Conservation (phyloP, 2,113 vertebrate genomes). For the Empidonax traillii region DNA sequence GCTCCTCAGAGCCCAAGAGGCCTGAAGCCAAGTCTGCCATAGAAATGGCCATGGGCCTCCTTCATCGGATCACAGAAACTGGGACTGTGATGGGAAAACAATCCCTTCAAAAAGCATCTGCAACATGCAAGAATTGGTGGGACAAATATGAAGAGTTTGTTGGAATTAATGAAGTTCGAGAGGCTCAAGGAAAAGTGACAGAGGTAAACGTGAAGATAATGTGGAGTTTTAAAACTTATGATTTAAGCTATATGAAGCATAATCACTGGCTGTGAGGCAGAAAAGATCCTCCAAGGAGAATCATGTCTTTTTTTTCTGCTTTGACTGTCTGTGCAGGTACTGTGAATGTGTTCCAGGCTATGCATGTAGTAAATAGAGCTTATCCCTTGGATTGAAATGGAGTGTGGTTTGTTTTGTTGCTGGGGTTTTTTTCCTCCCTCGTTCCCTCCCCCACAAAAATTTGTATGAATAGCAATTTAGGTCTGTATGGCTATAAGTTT, state of each 20-base stretch:
- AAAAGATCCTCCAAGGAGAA: neutral
- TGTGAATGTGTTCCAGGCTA: neutral
- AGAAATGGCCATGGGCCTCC: slow-evolving; percentile 55
- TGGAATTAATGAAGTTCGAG: slow-evolving; percentile 88
- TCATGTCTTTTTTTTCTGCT: neutral
- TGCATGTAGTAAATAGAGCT: neutral
- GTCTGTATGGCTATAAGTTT: neutral
- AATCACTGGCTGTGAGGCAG: neutral
- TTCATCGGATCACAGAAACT: slow-evolving; percentile 70
- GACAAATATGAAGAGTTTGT: slow-evolving; percentile 93
- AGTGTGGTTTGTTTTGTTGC: neutral
- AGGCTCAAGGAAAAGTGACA: slow-evolving; percentile 89
- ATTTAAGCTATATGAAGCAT: neutral
- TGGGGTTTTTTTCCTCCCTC: neutral
- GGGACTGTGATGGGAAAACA: slow-evolving; percentile 77
- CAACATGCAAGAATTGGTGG: slow-evolving; percentile 85
- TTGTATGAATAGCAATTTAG: neutral
- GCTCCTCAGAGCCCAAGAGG: slow-evolving; percentile 61
- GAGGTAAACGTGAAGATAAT: slow-evolving; percentile 78
- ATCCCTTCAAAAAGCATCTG: slow-evolving; percentile 63
- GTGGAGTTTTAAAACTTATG: neutral
- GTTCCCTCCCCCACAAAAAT: neutral
- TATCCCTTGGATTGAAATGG: neutral
- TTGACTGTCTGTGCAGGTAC: neutral
- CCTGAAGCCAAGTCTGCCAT: slow-evolving; percentile 36